Conservation (phyloP, 2,888 invertebrate genomes). For the Heliconius sara region DNA sequence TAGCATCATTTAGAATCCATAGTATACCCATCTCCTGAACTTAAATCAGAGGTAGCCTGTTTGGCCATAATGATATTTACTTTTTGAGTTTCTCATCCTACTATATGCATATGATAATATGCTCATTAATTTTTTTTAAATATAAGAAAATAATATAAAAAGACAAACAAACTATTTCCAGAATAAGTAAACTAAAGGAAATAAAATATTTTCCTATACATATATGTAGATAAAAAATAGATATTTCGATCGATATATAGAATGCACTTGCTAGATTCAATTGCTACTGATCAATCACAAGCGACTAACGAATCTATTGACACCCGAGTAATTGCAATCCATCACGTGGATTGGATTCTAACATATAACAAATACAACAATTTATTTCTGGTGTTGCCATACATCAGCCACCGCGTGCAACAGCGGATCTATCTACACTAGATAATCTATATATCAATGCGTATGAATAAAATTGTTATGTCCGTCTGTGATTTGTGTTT, state of each 20-base stretch:
- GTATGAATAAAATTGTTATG: conserved; percentile 4
- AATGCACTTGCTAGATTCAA: conserved; percentile 29
- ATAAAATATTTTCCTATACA: conserved; percentile 7
- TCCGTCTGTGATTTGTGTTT: neutral
- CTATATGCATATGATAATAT: too few relatives aligned
- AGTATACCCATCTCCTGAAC: too few relatives aligned
- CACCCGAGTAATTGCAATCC: conserved; percentile 47
- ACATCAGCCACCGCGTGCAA: conserved; percentile 4
- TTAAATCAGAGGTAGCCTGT: too few relatives aligned
- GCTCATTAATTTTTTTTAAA: too few relatives aligned
- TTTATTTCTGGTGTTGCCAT: conserved; percentile 20
- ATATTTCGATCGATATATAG: neutral
- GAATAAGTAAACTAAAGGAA: too few relatives aligned
- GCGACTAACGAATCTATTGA: conserved; percentile 48
- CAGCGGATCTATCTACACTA: neutral
- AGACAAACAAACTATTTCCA: too few relatives aligned
- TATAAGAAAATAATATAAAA: too few relatives aligned
- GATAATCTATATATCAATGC: conserved; percentile 1
- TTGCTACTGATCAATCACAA: conserved; percentile 43
- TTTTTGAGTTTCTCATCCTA: too few relatives aligned
- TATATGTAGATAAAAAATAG: neutral
- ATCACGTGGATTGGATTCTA: conserved; percentile 42
- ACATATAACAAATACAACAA: conserved; percentile 38
- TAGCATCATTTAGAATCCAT: too few relatives aligned
- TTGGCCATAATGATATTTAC: too few relatives aligned